Evolutionary conservation across 2,797 vertebrate species (phyloP).

Genomic region (Prunella strophiata): DNA sequence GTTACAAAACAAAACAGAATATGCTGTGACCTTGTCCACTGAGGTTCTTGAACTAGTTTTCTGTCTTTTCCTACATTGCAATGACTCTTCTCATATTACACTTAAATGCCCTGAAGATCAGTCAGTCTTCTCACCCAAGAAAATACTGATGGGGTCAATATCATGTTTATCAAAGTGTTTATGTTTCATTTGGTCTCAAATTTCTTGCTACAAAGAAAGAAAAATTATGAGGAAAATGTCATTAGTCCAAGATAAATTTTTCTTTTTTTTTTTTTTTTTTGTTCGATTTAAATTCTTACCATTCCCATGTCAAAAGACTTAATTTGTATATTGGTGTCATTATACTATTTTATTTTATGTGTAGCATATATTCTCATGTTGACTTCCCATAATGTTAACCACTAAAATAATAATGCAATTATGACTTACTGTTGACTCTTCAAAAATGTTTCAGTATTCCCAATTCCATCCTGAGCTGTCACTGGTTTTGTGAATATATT

Average conservation of each 20-base stretch:
- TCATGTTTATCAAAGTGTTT: neutral
- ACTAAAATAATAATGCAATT: neutral
- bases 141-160: neutral
- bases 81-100: neutral
- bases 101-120: neutral
- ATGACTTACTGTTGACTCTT: neutral
- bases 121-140: neutral
- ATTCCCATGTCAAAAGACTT: neutral
- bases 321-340: neutral
- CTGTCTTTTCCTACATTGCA: neutral
- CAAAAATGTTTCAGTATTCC: neutral
- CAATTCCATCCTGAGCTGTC: fast-evolving
- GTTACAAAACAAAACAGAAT: neutral
- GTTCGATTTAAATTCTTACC: neutral
- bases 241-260: neutral
- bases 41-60: neutral
- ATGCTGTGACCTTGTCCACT: neutral
- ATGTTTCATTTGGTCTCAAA: neutral
- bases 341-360: neutral
- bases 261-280: neutral
- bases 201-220: neutral
- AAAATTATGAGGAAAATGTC: neutral
- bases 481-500: neutral
- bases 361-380: neutral
- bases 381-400: neutral